These are phyloP conservation scores for Oreochromis niloticus DNA, from an alignment of 2,113 vertebrate genomes.

Conservation along the genomic window DNA sequence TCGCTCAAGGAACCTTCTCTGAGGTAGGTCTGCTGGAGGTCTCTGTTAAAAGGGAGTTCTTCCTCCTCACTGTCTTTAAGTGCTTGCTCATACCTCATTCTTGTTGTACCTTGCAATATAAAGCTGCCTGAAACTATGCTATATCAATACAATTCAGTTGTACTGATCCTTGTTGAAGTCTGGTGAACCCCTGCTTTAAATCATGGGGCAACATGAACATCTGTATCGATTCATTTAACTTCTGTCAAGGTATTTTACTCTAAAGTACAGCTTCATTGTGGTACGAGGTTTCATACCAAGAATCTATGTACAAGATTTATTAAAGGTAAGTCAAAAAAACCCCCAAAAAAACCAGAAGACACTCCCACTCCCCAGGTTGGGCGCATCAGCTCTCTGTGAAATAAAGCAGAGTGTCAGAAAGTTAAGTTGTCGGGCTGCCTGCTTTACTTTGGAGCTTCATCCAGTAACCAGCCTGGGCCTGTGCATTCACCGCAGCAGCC, in stretches of 20 bases:
- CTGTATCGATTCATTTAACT: neutral
- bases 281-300: neutral
- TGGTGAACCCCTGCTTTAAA: neutral
- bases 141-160: neutral
- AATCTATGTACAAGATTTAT: neutral
- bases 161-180: neutral
- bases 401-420: neutral
- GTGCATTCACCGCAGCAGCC: conserved; percentile 35
- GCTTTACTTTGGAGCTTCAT: neutral
- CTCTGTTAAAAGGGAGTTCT: neutral
- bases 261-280: neutral
- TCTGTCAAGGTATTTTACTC: neutral
- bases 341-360: neutral
- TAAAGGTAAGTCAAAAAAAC: neutral
- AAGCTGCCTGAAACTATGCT: neutral
- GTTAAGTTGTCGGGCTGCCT: neutral
- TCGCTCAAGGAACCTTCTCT: neutral
- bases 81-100: neutral
- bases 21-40: neutral
- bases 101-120: neutral
- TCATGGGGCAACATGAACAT: neutral
- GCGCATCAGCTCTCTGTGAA: neutral
- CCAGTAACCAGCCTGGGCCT: conserved; percentile 24
- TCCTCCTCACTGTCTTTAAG: neutral
- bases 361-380: neutral